Evolutionary conservation across 1,140 invertebrate species (phyloP).

Genomic region (Leptinotarsa texana): DNA sequence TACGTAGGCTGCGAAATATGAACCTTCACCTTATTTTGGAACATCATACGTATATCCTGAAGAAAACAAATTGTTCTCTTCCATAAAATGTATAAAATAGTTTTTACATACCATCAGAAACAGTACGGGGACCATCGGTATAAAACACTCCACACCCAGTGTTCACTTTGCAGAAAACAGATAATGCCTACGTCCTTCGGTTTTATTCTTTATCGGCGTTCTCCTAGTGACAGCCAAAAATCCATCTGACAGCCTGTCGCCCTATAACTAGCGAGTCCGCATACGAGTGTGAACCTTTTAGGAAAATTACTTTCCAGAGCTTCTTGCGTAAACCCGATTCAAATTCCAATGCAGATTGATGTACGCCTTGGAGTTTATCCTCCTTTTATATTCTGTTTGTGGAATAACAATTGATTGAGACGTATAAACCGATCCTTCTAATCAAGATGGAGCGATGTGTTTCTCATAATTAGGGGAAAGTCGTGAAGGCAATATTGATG

Average conservation of each 20-base stretch:
- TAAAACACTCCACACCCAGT: conserved; percentile 35
- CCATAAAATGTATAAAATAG: too few relatives aligned
- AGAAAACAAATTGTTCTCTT: too few relatives aligned
- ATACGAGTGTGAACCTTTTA: conserved; percentile 40
- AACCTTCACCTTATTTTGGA: too few relatives aligned
- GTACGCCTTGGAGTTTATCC: conserved; percentile 1
- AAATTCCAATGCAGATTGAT: conserved; percentile 24
- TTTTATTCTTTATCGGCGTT: conserved; percentile 42
- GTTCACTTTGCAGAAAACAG: conserved; percentile 44
- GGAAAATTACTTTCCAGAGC: conserved; percentile 40
- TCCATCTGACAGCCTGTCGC: conserved; percentile 41
- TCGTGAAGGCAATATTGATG: too few relatives aligned
- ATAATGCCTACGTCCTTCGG: conserved; percentile 38
- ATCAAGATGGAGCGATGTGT: conserved; percentile 12
- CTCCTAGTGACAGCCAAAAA: conserved; percentile 39
- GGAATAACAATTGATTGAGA: conserved; percentile 24
- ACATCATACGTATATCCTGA: too few relatives aligned
- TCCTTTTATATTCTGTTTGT: conserved; percentile 1
- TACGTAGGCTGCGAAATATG: too few relatives aligned
- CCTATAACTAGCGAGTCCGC: conserved; percentile 35
- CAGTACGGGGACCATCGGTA: background rate
- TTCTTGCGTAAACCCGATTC: conserved; percentile 24
- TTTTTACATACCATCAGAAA: too few relatives aligned
- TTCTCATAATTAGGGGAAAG: background rate
- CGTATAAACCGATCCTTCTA: conserved; percentile 14